Percentiles rank a stretch among this genome's conserved stretches.
Evolutionary conservation across 2,888 invertebrate genomes (phyloP).

Genomic region (Drosophila testacea): DNA sequence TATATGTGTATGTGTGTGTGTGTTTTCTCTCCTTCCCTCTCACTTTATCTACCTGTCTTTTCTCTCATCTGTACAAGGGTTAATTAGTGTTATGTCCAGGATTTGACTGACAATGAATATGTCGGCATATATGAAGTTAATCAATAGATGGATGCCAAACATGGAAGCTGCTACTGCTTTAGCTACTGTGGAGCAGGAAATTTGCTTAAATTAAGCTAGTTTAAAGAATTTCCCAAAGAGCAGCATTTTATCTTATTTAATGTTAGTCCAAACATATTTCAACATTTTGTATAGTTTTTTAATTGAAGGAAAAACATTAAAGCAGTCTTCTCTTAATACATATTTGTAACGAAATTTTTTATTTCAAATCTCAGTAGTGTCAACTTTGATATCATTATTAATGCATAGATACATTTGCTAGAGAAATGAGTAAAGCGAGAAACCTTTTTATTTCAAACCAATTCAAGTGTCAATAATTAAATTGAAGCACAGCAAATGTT

Average conservation of each 20-base stretch:
- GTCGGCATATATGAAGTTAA: slow-evolving; percentile 21
- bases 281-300: background rate
- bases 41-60: slow-evolving; percentile 8
- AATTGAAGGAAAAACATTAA: no score
- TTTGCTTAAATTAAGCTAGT: background rate
- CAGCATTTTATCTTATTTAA: no score
- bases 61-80: slow-evolving; percentile 32
- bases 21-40: background rate
- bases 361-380: slow-evolving; percentile 1
- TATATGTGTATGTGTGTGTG: slow-evolving; percentile 28
- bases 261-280: no score
- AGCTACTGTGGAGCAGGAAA: slow-evolving; percentile 5
- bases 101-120: slow-evolving; percentile 30
- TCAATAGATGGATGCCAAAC: slow-evolving; percentile 27
- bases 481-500: background rate
- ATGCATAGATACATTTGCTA: background rate
- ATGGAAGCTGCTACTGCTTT: slow-evolving; percentile 5
- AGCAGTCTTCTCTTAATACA: background rate
- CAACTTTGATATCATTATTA: slow-evolving; percentile 7
- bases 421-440: background rate
- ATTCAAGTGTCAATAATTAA: slow-evolving; percentile 19
- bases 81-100: slow-evolving; percentile 64
- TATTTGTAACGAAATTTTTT: background rate
- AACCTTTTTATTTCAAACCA: background rate
- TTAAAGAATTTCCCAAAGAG: no score